Conservation (phyloP, 2,797 vertebrate genomes). For the Mycteria americana region DNA sequence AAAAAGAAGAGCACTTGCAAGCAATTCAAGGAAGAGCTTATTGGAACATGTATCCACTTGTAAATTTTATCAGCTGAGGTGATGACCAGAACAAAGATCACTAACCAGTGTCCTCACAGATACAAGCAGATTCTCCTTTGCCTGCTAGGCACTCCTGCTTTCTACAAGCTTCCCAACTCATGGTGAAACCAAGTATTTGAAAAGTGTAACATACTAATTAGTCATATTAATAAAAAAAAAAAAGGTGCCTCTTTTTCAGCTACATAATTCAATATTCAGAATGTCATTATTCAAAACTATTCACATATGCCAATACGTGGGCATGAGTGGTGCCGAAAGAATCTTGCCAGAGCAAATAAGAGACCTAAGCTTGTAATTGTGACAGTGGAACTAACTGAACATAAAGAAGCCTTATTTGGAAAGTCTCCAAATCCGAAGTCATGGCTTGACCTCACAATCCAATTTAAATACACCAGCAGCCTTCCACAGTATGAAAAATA, state of each 20-base stretch:
- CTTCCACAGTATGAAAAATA: neutral
- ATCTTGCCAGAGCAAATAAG: neutral
- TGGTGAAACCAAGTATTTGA: neutral
- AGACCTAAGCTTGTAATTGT: neutral
- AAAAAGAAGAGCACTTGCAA: neutral
- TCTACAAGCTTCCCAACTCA: neutral
- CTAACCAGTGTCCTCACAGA: neutral
- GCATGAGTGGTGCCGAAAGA: neutral
- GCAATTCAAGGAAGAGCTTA: neutral
- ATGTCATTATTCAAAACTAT: neutral
- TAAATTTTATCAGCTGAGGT: neutral
- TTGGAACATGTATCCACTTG: neutral
- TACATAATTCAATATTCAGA: neutral
- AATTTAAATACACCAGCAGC: neutral
- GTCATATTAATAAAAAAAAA: neutral
- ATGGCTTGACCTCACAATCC: neutral
- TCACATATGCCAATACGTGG: neutral
- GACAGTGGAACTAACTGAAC: neutral
- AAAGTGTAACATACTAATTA: neutral
- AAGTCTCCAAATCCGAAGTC: neutral
- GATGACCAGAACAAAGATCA: neutral
- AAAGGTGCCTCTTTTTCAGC: neutral
- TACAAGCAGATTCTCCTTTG: neutral
- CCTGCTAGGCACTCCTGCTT: neutral
- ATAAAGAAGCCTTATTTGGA: neutral